Percentiles rank a stretch among this genome's conserved stretches.
These are phyloP conservation scores for Caranx ignobilis DNA, from an alignment of 2,113 vertebrate genomes.

Conservation along the genomic window DNA sequence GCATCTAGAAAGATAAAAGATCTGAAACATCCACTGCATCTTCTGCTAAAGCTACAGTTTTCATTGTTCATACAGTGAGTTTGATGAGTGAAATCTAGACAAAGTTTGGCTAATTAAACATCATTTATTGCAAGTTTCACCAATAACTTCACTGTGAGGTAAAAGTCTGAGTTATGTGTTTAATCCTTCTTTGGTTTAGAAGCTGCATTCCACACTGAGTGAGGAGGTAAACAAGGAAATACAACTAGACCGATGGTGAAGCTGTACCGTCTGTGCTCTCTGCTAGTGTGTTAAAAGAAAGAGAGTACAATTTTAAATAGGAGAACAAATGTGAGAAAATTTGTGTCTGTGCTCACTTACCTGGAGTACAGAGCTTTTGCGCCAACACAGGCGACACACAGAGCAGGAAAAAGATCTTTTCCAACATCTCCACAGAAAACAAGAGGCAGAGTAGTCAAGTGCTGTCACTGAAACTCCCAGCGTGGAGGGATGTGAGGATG, in stretches of 20 bases:
- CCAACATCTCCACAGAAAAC: conserved; percentile 80
- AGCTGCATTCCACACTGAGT: conserved; percentile 30
- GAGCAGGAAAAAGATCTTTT: conserved; percentile 73
- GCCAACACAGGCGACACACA: conserved; percentile 73
- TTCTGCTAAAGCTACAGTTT: no score
- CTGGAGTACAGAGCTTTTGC: conserved; percentile 72
- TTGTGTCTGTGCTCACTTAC: conserved; percentile 72
- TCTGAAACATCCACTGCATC: neutral
- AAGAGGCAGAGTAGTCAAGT: conserved; percentile 55
- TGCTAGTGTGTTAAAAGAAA: neutral
- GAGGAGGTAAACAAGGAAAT: conserved; percentile 5
- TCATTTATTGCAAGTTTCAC: neutral
- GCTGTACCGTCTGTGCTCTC: neutral
- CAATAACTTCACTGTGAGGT: neutral
- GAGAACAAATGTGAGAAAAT: neutral
- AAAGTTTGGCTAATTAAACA: no score
- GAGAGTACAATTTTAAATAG: neutral
- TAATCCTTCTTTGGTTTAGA: conserved; percentile 43
- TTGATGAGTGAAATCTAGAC: neutral
- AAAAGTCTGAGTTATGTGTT: conserved; percentile 47
- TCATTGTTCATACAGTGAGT: no score
- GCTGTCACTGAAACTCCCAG: conserved; percentile 77
- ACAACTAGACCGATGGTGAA: neutral
- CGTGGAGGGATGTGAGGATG: conserved; percentile 67
- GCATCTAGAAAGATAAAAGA: conserved; percentile 81